A percentile compares a stretch with the other conserved stretches of the same genome.
These are phyloP conservation scores for Parnassius apollo DNA, from an alignment of 2,888 invertebrate species.

Conservation along the genomic window DNA sequence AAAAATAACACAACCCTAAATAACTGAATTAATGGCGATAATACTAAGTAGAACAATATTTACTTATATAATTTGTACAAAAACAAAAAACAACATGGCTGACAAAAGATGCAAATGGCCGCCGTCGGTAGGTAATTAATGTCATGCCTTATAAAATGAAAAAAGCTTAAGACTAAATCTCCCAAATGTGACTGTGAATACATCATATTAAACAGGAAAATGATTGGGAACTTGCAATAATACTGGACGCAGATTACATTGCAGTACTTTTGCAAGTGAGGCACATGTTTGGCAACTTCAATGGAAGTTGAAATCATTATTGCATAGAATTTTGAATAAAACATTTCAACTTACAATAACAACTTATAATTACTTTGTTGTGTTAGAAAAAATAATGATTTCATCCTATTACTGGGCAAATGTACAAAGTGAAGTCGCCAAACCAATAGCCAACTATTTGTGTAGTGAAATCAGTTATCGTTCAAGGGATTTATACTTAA, in stretches of 20 bases:
- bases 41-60: slow-evolving; percentile 1
- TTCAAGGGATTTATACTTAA: slow-evolving; percentile 74
- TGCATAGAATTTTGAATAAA: slow-evolving; percentile 25
- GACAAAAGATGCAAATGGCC: slow-evolving; percentile 44
- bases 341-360: slow-evolving; percentile 25
- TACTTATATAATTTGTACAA: neutral
- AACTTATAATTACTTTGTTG: neutral
- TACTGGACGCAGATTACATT: slow-evolving; percentile 55
- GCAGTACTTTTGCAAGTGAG: slow-evolving; percentile 69
- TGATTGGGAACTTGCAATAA: slow-evolving; percentile 72
- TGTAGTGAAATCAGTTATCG: slow-evolving; percentile 71
- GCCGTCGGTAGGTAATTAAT: slow-evolving; percentile 67
- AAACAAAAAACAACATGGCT: slow-evolving; percentile 19
- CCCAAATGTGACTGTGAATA: slow-evolving; percentile 73
- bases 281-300: slow-evolving; percentile 61
- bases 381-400: slow-evolving; percentile 35
- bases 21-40: slow-evolving; percentile 9
- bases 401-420: slow-evolving; percentile 40
- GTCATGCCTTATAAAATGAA: slow-evolving; percentile 72
- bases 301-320: slow-evolving; percentile 43
- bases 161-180: slow-evolving; percentile 76
- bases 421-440: slow-evolving; percentile 54
- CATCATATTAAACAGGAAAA: slow-evolving; percentile 68
- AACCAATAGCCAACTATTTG: slow-evolving; percentile 56
- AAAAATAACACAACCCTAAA: slow-evolving; percentile 16